These are phyloP conservation scores for Cydia splendana DNA, from an alignment of 1,140 invertebrate genomes.

Conservation along the genomic window DNA sequence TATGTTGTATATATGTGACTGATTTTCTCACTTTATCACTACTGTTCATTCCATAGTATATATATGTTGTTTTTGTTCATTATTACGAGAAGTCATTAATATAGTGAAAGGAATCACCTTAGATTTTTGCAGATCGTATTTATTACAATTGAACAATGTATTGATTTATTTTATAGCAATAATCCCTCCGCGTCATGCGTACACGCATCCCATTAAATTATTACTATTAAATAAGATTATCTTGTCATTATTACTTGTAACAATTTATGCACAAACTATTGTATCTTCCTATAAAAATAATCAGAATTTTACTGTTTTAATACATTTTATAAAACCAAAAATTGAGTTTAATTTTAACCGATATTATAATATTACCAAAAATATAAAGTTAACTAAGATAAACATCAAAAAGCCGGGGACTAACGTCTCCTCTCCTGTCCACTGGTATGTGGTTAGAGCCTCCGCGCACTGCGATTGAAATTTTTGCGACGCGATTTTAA, in stretches of 20 bases:
- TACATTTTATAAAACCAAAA: slow-evolving; percentile 71
- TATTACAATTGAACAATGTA: no score
- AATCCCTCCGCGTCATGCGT: not conserved
- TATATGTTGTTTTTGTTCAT: not conserved
- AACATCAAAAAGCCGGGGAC: no score
- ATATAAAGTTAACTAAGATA: not conserved
- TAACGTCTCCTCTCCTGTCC: no score
- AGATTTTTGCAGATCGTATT: no score
- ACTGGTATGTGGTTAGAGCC: no score
- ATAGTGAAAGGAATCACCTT: no score
- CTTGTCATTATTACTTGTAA: not conserved
- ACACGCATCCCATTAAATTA: not conserved
- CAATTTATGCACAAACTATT: slow-evolving; percentile 53
- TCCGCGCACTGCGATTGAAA: no score
- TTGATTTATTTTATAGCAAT: no score
- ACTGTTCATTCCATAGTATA: not conserved
- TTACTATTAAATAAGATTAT: slow-evolving; percentile 1
- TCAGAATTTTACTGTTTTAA: slow-evolving; percentile 73
- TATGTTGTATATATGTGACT: not conserved
- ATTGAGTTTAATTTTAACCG: slow-evolving; percentile 38
- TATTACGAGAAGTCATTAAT: not conserved
- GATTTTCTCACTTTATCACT: not conserved
- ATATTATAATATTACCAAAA: not conserved
- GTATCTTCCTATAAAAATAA: slow-evolving; percentile 59
- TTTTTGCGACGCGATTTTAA: no score